Evolutionary conservation across 1,140 invertebrate species (phyloP).

Genomic region (Dinoponera quadriceps): DNA sequence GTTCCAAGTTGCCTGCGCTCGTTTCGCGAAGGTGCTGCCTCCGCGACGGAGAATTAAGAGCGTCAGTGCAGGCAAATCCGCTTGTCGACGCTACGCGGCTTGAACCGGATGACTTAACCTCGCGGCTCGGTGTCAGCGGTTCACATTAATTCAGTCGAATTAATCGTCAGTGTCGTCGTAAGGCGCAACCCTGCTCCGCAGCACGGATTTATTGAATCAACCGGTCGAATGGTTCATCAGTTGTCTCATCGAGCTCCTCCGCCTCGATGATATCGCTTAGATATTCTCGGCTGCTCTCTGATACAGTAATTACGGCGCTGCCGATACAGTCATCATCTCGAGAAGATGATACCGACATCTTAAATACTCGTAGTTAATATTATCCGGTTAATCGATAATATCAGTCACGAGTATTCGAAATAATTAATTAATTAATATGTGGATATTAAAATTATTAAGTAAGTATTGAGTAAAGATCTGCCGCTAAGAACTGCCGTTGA

Average conservation of each 20-base stretch:
- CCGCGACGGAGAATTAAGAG: background rate
- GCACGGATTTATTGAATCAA: conserved; percentile 86
- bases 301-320: background rate
- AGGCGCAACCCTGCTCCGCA: conserved; percentile 78
- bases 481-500: too few relatives aligned
- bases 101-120: conserved; percentile 77
- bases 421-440: too few relatives aligned
- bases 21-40: background rate
- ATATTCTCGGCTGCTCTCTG: background rate
- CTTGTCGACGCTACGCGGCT: conserved; percentile 44
- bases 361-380: background rate
- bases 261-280: conserved; percentile 11
- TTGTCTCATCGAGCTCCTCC: conserved; percentile 76
- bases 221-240: conserved; percentile 82
- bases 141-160: conserved; percentile 85
- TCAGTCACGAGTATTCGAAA: too few relatives aligned
- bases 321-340: background rate
- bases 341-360: background rate
- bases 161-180: conserved; percentile 81
- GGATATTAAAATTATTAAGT: too few relatives aligned
- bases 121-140: conserved; percentile 80
- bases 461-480: too few relatives aligned
- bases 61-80: background rate
- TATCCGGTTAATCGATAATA: too few relatives aligned
- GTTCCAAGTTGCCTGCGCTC: too few relatives aligned